A percentile compares a stretch with the other conserved stretches of the same genome.
Conservation (phyloP, 2,888 invertebrate genomes). For the Nemotelus pantherinus region DNA sequence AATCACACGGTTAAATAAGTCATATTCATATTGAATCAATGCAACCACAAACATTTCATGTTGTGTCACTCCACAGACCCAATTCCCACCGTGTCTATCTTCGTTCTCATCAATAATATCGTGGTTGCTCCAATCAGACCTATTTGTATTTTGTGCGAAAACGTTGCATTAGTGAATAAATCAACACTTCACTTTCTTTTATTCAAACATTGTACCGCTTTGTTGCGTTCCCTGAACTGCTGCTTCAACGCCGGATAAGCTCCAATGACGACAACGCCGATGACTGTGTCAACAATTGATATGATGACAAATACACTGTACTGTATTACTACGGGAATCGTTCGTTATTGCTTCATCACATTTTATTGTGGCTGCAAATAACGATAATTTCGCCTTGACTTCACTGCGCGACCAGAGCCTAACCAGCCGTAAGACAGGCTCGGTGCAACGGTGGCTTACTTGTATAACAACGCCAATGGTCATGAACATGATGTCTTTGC, state of each 20-base stretch:
- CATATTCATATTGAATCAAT: too few relatives aligned
- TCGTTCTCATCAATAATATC: background rate
- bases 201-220: background rate
- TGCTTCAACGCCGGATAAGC: background rate
- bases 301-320: background rate
- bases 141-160: background rate
- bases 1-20: too few relatives aligned
- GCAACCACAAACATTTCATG: too few relatives aligned
- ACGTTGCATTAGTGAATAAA: background rate
- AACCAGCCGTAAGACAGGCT: background rate
- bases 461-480: background rate
- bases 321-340: background rate
- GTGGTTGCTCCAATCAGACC: too few relatives aligned
- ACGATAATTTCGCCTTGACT: slow-evolving; percentile 1
- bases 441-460: too few relatives aligned
- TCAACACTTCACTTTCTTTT: background rate
- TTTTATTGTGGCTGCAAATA: background rate
- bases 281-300: background rate
- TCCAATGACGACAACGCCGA: background rate
- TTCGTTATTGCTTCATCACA: background rate
- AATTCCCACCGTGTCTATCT: background rate
- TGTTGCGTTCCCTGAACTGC: background rate
- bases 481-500: background rate
- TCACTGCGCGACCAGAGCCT: background rate
- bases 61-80: background rate